Evolutionary conservation across 2,113 vertebrate species (phyloP).

Genomic region (Rhea pennata): DNA sequence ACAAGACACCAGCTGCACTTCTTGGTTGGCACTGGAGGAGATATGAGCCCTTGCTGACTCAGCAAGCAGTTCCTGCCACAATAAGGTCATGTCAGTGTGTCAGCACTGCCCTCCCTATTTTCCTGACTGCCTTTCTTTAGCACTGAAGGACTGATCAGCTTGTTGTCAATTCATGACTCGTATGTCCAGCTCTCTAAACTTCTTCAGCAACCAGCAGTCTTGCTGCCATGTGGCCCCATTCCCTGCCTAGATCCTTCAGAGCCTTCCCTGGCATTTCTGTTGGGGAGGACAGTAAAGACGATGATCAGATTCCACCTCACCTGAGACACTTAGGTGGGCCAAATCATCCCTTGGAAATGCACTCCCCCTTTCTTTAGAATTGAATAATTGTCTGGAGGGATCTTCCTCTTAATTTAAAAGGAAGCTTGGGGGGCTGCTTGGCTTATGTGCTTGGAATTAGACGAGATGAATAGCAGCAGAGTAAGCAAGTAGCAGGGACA

Average conservation of each 20-base stretch:
- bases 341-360: not conserved
- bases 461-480: not conserved
- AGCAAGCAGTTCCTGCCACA: not conserved
- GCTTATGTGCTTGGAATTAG: not conserved
- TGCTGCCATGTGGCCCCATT: not conserved
- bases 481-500: not conserved
- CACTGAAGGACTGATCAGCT: not conserved
- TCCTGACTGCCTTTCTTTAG: not conserved
- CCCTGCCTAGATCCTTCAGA: not conserved
- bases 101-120: not conserved
- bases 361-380: not conserved
- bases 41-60: not conserved
- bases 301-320: not conserved
- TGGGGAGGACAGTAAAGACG: not conserved
- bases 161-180: fast-evolving
- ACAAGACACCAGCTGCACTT: not conserved
- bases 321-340: not conserved
- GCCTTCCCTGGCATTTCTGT: not conserved
- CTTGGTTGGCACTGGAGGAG: not conserved
- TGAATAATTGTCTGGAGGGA: not conserved
- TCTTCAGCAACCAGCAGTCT: not conserved
- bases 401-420: not conserved
- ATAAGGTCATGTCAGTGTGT: not conserved
- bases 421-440: not conserved
- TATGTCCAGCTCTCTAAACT: not conserved